Base-by-base conservation (phyloP, 2,888 invertebrate genomes). In the Metallyticus violacea region DNA sequence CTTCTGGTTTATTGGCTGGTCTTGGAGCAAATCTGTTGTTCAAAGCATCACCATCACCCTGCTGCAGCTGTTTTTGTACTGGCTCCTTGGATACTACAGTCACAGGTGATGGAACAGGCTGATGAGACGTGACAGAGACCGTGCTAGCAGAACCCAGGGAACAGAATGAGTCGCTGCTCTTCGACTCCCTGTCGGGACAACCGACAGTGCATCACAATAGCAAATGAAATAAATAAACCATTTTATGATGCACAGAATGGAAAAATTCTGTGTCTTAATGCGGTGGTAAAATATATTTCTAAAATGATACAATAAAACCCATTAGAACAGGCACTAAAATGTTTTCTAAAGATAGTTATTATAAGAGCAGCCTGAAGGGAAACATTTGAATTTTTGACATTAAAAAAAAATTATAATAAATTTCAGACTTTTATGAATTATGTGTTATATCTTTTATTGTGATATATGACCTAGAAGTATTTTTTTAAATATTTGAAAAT, bases 141-240 rank as follows among this genome's bases (percentile, higher is more conserved):
- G 88, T 89, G 86, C 89, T 89, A 30, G 89, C 88, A 27, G 89
- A 89, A 29, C 89, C 89, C 77, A 89, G 88, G 22, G 89, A 89
- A 79, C 88, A 88, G 83, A 89, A 86, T 26, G 89, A 89, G 85
- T 89, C 89, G 86, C 88, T 88, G 87, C 88, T 88, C 87, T 88
- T 88, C 27, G 86, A 87, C 78, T 88, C 86, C 81, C 87, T 88
- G 80, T 22, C 62, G 40, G 40, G 40, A 62, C 40, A 62, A 62
- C 80, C 27, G 77, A 40, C 26, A 62, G 40, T 62, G 40, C 40
- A 62, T 62, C 40, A 62, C 40, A 62, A 62, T 62, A 62, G 40
- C 40, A 62, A 62, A 62, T 62, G 40, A 15, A 40, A 40, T 40
- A 40, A 3, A 1, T 26, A 6, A 62, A 62, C 4, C 0, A 4